Evolutionary conservation across 1,140 invertebrate species (phyloP).

Genomic region (Drosophila oshimai): DNA sequence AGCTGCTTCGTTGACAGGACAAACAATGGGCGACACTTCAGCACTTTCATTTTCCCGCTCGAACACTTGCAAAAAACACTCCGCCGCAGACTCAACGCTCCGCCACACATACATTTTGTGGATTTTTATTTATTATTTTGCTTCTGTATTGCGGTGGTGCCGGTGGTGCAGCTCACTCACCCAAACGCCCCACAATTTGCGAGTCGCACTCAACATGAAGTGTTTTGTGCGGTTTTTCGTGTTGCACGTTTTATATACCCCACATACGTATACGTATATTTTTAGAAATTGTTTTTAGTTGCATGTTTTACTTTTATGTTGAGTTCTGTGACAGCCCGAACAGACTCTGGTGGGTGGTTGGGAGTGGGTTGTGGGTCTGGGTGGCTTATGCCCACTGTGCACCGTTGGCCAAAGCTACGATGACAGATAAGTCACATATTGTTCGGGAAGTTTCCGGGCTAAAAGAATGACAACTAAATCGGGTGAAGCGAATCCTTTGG

Average conservation of each 20-base stretch:
- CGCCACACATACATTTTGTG: conserved; percentile 42
- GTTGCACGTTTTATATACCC: conserved; percentile 49
- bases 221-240: conserved; percentile 70
- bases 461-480: background rate
- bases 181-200: conserved; percentile 41
- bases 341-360: background rate
- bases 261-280: conserved; percentile 47
- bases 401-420: conserved; percentile 11
- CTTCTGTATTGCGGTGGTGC: conserved; percentile 5
- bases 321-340: conserved; percentile 19
- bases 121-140: conserved; percentile 79
- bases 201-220: conserved; percentile 68
- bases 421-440: conserved; percentile 72
- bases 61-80: conserved; percentile 50
- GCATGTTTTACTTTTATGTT: conserved; percentile 57
- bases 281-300: conserved; percentile 76
- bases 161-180: background rate
- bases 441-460: conserved; percentile 10
- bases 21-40: conserved; percentile 70
- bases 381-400: conserved; percentile 3
- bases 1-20: conserved; percentile 39
- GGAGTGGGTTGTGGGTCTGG: background rate
- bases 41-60: conserved; percentile 70
- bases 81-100: conserved; percentile 22
- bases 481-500: background rate